Percentiles rank a stretch among this genome's conserved stretches.
These are phyloP conservation scores for Gymnopithys bicolor DNA, from an alignment of 2,797 vertebrate species.

Conservation along the genomic window DNA sequence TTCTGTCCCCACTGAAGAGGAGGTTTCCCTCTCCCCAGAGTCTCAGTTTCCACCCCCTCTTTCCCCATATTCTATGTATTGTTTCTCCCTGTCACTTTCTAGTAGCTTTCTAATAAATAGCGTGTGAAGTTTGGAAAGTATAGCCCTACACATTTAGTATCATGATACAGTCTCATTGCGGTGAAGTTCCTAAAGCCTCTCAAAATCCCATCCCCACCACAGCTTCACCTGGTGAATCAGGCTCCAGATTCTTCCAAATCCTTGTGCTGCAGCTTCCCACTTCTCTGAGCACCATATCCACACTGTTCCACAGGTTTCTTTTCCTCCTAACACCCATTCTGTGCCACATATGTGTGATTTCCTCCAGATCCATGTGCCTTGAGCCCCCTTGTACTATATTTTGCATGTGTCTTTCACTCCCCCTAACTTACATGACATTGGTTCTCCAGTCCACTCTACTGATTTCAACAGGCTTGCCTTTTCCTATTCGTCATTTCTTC, in stretches of 20 bases:
- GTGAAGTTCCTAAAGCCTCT: neutral
- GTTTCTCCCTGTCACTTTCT: neutral
- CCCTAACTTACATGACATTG: neutral
- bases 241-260: neutral
- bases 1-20: neutral
- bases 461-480: neutral
- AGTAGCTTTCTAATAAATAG: neutral
- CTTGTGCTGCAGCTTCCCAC: neutral
- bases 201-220: neutral
- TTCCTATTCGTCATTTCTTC: neutral
- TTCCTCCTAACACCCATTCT: neutral
- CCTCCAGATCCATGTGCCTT: accelerated
- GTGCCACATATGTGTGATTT: neutral
- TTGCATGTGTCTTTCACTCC: neutral
- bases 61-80: neutral
- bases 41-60: neutral
- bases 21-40: neutral
- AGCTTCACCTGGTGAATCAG: neutral
- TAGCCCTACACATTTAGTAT: neutral
- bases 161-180: accelerated
- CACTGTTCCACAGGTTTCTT: neutral
- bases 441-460: neutral
- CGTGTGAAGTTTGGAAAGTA: neutral
- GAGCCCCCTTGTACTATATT: accelerated
- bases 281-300: accelerated